Conservation (phyloP, 1,140 invertebrate genomes). For the Gryon sp. region DNA sequence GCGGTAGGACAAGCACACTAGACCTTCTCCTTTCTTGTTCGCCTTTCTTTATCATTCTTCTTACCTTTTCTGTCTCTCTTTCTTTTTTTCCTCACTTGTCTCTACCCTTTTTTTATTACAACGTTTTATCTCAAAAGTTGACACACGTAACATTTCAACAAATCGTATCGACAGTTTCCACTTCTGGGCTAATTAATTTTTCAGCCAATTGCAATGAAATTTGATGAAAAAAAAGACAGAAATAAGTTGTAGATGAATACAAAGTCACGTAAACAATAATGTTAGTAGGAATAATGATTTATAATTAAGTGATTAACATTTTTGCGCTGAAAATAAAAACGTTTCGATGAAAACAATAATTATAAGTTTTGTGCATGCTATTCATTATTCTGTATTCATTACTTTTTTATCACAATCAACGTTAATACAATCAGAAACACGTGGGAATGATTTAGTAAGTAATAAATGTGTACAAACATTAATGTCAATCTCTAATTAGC, state of each 20-base stretch:
- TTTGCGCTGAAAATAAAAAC: neutral
- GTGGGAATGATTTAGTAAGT: constrained; percentile 40
- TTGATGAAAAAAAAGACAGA: no score
- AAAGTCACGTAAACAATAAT: no score
- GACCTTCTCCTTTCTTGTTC: constrained; percentile 60
- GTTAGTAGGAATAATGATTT: no score
- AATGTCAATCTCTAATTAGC: constrained; percentile 47
- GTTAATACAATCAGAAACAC: constrained; percentile 27
- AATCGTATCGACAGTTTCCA: no score
- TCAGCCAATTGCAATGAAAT: no score
- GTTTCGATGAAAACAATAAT: constrained; percentile 13
- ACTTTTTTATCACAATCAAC: constrained; percentile 37
- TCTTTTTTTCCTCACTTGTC: no score
- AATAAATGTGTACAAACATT: constrained; percentile 38
- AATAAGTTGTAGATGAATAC: no score
- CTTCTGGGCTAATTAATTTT: no score
- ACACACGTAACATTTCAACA: constrained; percentile 4
- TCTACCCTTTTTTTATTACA: constrained; percentile 51
- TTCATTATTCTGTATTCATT: constrained; percentile 17
- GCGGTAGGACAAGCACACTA: constrained; percentile 75
- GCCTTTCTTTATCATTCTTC: neutral
- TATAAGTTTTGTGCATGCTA: constrained; percentile 1
- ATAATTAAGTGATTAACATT: constrained; percentile 28
- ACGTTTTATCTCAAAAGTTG: constrained; percentile 11
- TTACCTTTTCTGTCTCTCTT: neutral